Evolutionary conservation across 2,888 invertebrate species (phyloP).

Genomic region (Artemia sinica): DNA sequence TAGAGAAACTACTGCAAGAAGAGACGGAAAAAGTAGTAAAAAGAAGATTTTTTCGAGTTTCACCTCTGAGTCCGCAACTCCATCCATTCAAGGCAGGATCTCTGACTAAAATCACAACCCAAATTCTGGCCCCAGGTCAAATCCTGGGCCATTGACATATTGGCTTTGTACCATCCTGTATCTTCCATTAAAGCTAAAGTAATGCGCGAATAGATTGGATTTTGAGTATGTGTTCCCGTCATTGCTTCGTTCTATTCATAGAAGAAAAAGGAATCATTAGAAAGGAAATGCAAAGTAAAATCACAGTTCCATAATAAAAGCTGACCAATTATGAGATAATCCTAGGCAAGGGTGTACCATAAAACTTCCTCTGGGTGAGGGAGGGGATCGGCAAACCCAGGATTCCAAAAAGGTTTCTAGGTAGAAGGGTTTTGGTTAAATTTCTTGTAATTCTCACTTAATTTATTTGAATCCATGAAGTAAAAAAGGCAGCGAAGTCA

Average conservation of each 20-base stretch:
- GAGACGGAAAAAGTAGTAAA: no score
- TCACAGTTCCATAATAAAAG: not conserved
- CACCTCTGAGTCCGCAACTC: constrained; percentile 50
- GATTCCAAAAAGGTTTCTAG: no score
- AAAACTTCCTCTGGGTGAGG: not conserved
- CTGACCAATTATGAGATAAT: not conserved
- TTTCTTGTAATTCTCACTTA: no score
- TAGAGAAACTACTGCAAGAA: no score
- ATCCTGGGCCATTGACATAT: constrained; percentile 68
- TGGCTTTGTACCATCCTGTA: constrained; percentile 88
- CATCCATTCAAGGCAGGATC: constrained; percentile 94
- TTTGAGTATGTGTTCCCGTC: constrained; percentile 97
- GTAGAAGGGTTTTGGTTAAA: no score
- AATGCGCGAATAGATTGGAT: constrained; percentile 84
- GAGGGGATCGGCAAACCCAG: no score
- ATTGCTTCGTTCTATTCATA: constrained; percentile 78
- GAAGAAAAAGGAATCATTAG: constrained; percentile 12
- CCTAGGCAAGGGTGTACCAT: not conserved
- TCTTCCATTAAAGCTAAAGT: constrained; percentile 94
- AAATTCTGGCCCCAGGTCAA: constrained; percentile 76
- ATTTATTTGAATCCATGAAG: no score
- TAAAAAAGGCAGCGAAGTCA: no score
- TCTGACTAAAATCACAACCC: constrained; percentile 84
- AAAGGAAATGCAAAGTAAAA: not conserved
- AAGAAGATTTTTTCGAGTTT: no score